Evolutionary conservation across 2,888 invertebrate genomes (phyloP), one percentile per base, ranked within the genome.

Genomic region (Nasonia oneida): DNA sequence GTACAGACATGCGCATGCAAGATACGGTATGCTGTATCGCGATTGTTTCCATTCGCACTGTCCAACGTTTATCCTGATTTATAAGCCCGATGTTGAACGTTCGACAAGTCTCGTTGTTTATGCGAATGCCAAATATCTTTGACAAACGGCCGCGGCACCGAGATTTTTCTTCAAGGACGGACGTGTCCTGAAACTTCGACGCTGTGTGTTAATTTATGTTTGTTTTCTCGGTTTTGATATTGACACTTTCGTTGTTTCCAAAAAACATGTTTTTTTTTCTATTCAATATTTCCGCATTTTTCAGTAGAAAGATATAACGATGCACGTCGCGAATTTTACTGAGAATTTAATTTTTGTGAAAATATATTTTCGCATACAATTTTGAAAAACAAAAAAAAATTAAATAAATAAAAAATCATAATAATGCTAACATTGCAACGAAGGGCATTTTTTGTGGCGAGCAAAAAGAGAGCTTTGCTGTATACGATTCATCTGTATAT

Each of bases 41-140:
- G 83, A 83, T 77, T 76, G 83, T 83, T 76, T 77, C 83, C 53
- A 77, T 77, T 83, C 70, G 53, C 70, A 23, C 77, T 39, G 76
- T 53, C 57, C 76, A 57, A 47, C 50, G 70, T 77, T 83, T 77
- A 83, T 83, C 76, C 76, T 83, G 83, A 83, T 83, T 83, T 83
- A 83, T 83, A 53, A 61, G 70, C 47, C 39, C 76, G 53, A 53
- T 57, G 77, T 70, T 70, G 83, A 76, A 70, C 53, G 29, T 83
- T 77, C 83, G 83, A 83, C 77, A 70, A 70, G 83, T 83, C 74
- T 23, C 53, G 76, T 83, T 83, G 76, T 83, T 83, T 83, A 76
- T 83, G 76, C 70, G 70, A 57, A 18, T 76, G 76, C 77, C 83
- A 83, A 83, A 83, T 77, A 76, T 70, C 67, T 14, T 61, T 70